A percentile compares a stretch with the other conserved stretches of the same genome.
These are phyloP conservation scores for Syngnathus scovelli DNA, from an alignment of 2,113 vertebrate genomes.

Conservation along the genomic window DNA sequence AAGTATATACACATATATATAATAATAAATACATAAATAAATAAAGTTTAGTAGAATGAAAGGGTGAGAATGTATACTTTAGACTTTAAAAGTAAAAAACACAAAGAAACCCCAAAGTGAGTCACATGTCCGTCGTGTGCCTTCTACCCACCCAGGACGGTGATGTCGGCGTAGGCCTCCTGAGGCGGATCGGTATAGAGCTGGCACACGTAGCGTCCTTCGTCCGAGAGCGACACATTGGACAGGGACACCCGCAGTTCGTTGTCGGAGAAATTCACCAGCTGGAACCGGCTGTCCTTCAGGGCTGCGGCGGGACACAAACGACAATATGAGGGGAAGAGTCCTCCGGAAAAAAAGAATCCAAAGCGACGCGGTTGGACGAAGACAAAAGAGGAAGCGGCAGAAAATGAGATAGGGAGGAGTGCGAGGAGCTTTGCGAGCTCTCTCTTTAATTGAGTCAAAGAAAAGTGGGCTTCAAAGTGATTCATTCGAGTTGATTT, in stretches of 20 bases:
- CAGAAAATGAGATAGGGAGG: constrained; percentile 35
- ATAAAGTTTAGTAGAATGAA: too few relatives aligned
- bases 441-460: constrained; percentile 68
- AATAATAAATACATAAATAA: too few relatives aligned
- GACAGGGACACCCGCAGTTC: constrained; percentile 94
- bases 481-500: constrained; percentile 64
- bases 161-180: constrained; percentile 92
- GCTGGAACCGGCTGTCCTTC: constrained; percentile 98
- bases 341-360: not conserved
- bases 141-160: constrained; percentile 84
- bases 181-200: constrained; percentile 97
- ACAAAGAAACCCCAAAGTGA: too few relatives aligned
- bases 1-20: too few relatives aligned
- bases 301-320: constrained; percentile 76
- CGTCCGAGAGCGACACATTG: constrained; percentile 95
- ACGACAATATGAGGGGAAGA: constrained; percentile 43
- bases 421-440: constrained; percentile 25
- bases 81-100: too few relatives aligned
- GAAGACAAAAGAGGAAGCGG: constrained; percentile 24
- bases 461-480: constrained; percentile 65
- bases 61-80: too few relatives aligned
- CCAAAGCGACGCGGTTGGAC: constrained; percentile 17
- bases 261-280: constrained; percentile 99
- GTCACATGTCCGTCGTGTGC: not conserved
- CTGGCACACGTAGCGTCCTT: constrained; percentile 96